phyloP scores from a whole-genome alignment of 2,797 vertebrate species.

The Characodon lateralis region DNA sequence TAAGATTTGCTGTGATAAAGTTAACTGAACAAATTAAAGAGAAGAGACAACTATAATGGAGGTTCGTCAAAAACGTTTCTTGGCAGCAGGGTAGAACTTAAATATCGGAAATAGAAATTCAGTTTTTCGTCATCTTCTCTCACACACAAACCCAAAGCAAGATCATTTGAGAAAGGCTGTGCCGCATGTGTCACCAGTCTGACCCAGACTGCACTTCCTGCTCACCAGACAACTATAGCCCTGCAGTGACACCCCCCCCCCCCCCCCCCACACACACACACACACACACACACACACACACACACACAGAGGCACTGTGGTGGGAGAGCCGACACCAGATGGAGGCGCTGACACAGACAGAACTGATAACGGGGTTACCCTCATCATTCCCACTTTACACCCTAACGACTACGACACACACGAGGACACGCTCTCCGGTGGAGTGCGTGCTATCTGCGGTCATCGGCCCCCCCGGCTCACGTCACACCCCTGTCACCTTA shows the following conservation, averaged over 20 bases:
- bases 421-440: conserved; percentile 16
- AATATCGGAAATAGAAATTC: neutral
- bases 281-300: conserved; percentile 32
- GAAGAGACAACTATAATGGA: neutral
- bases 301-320: conserved; percentile 45
- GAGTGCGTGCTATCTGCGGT: conserved; percentile 66
- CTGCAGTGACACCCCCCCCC: conserved; percentile 53
- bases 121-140: neutral
- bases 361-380: conserved; percentile 77
- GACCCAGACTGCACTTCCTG: conserved; percentile 83
- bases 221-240: conserved; percentile 74
- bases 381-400: conserved; percentile 72
- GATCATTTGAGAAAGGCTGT: conserved; percentile 37
- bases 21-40: neutral
- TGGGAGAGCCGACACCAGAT: conserved; percentile 82
- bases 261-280: conserved; percentile 36
- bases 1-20: conserved; percentile 2
- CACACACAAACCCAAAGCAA: conserved; percentile 12
- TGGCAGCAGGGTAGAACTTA: neutral
- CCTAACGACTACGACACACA: conserved; percentile 48
- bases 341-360: conserved; percentile 76
- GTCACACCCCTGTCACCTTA: conserved; percentile 77
- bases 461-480: conserved; percentile 55
- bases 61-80: neutral
- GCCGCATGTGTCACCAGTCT: conserved; percentile 82